Evolutionary conservation across 2,888 invertebrate species (phyloP).

Genomic region (Automeris io): DNA sequence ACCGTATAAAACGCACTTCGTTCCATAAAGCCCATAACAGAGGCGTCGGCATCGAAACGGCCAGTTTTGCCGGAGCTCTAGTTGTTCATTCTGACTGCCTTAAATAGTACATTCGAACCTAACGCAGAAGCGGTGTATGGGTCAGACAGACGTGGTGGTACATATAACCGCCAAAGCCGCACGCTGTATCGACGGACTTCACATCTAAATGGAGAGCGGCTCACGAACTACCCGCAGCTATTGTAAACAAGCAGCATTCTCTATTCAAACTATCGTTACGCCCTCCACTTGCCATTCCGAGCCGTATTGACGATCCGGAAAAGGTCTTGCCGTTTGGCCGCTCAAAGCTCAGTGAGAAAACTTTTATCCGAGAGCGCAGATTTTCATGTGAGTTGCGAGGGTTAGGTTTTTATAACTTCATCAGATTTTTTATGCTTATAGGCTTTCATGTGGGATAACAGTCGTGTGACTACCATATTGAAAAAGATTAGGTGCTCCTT

Average conservation of each 20-base stretch:
- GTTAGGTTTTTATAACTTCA: slow-evolving; percentile 33
- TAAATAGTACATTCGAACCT: slow-evolving; percentile 17
- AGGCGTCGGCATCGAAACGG: slow-evolving; percentile 44
- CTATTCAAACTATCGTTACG: slow-evolving; percentile 68
- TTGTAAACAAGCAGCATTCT: slow-evolving; percentile 69
- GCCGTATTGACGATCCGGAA: slow-evolving; percentile 52
- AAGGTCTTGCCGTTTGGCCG: slow-evolving; percentile 45
- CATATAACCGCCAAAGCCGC: slow-evolving; percentile 48
- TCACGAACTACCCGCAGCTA: slow-evolving; percentile 71
- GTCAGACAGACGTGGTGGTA: slow-evolving; percentile 41
- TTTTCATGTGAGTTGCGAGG: slow-evolving; percentile 35
- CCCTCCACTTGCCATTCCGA: slow-evolving; percentile 52
- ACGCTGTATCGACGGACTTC: slow-evolving; percentile 59
- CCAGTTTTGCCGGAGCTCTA: slow-evolving; percentile 44
- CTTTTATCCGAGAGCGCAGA: slow-evolving; percentile 41
- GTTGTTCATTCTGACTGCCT: slow-evolving; percentile 31
- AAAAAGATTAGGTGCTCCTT: background rate
- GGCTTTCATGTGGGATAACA: slow-evolving; percentile 1
- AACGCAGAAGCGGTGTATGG: slow-evolving; percentile 26
- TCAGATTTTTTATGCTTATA: slow-evolving; percentile 12
- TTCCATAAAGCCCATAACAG: slow-evolving; percentile 65
- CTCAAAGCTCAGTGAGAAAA: slow-evolving; percentile 35
- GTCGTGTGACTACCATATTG: background rate
- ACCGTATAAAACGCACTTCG: slow-evolving; percentile 67
- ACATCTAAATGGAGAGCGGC: slow-evolving; percentile 67